These are phyloP conservation scores for Cathartes aura DNA, from an alignment of 2,113 vertebrate species.

Conservation along the genomic window DNA sequence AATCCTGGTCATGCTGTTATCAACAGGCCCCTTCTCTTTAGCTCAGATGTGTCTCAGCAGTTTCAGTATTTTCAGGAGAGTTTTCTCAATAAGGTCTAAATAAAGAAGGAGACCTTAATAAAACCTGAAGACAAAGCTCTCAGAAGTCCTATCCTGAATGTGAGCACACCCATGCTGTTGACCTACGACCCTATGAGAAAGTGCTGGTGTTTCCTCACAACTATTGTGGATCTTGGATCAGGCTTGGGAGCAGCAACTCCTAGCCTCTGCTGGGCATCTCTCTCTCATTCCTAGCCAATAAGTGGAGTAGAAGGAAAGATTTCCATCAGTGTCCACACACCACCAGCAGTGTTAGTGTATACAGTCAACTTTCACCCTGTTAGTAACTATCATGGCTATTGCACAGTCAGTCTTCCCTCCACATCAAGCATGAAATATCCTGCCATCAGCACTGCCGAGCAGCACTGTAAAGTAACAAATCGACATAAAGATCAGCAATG, in stretches of 20 bases:
- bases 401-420: background rate
- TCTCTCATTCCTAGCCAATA: background rate
- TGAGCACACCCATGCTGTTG: background rate
- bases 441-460: background rate
- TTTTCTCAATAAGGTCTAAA: background rate
- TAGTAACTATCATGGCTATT: background rate
- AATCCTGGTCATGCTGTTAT: background rate
- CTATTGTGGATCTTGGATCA: background rate
- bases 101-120: background rate
- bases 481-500: background rate
- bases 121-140: background rate
- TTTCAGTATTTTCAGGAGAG: background rate
- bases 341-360: background rate
- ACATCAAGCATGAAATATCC: background rate
- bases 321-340: background rate
- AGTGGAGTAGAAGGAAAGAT: background rate
- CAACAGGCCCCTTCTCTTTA: background rate
- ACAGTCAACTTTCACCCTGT: background rate
- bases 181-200: background rate
- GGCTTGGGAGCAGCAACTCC: background rate
- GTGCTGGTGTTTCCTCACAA: background rate
- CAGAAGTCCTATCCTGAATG: background rate
- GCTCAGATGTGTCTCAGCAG: background rate
- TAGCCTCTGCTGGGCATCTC: background rate
- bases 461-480: background rate